Base-by-base conservation (phyloP, 2,888 invertebrate genomes). In the Diplolepis rosae region DNA sequence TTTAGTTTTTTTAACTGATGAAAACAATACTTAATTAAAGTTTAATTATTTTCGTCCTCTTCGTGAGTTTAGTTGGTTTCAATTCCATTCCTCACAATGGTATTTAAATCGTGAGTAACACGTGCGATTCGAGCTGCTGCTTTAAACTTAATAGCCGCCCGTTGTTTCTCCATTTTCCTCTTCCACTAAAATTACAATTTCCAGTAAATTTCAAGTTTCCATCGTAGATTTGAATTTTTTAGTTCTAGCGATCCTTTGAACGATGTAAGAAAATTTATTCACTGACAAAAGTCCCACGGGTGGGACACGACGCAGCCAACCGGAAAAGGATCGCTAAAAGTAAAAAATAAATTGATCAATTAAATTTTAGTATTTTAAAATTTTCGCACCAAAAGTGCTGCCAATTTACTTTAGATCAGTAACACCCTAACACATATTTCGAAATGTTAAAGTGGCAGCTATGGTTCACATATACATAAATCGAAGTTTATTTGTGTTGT, bases 91-190 rank as follows among this genome's bases (percentile, higher is more conserved):
- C 83, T 80, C 18, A 86, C 78, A 15, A 83, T 77, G 32, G 82
- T 78, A 13, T 81, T 82, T 42, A 88, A 79, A 68, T 86, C 86
- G 48, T 87, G 83, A 1, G 88, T 84, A 18, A 89, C 85, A 13
- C 87, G 77, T 18, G 93, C 93, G 66, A 93, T 91, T 9, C 93
- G 90, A 35, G 92, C 93, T 1, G 93, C 92, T 13, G 93, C 93
- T 86, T 92, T 93, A 79, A 94, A 94, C 77, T 92, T 91, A 45
- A 92, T 92, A 45, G 92, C 90, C 0, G 93, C 93, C 78, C 90
- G 91, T 85, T 92, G 91, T 84, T 92, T 92, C 70, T 93, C 92
- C 82, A 93, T 90, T 83, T 93, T 93, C 78, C 91, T 92, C 85
- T 93, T 93, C 93, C 93, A 94, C 91, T 92, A 82, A 75, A 90